Evolutionary conservation across 2,113 vertebrate genomes (phyloP), one percentile per base, ranked within the genome.

Genomic region (Elgaria multicarinata): DNA sequence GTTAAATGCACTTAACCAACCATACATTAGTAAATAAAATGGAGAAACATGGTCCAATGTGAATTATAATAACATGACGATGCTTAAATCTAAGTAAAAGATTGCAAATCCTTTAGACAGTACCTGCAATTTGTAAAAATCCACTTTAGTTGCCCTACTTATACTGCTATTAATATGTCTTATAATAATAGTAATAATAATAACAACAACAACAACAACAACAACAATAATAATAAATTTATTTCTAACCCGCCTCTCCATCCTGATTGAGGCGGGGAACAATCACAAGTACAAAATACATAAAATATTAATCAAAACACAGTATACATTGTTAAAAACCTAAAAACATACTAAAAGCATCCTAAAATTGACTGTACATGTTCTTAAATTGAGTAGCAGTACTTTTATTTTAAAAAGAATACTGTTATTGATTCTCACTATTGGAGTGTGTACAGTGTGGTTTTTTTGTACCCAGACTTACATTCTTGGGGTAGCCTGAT

Each of bases 21-120:
- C 93, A 93, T 79, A 89, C 94, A 96, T 96, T 96, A 95, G 92
- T 93, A 93, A 95, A 93, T 94, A 94, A 94, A 81, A 92, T 85
- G 90, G 89, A 91, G 92, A 94, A 94, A 92, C 90, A 91, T 44
- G 93, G 87, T 92, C 93, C 66, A 78, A 33, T 92, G 93, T 95
- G 94, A 93, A 89, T 92, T 93, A 69, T 79, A 79, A 94, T 94
- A 86, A 90, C 76, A 83, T n/a, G 8, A 55, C n/a, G n/a, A 90
- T 90, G 92, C 77, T 93, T 92, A 95, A 95, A 67, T 89, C 89
- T 91, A 36, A 88, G 93, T 94, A 83, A 90, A 93, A 94, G 93
- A 89, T 26, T 31, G 93, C 94, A 94, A 95, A 91, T 91, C 80
- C 92, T 87, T 91, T 86, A 89, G 84, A 91, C 89, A 62, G 93